These are phyloP conservation scores for Tenthredo scrophulariae DNA, from an alignment of 2,888 invertebrate genomes.

Conservation along the genomic window DNA sequence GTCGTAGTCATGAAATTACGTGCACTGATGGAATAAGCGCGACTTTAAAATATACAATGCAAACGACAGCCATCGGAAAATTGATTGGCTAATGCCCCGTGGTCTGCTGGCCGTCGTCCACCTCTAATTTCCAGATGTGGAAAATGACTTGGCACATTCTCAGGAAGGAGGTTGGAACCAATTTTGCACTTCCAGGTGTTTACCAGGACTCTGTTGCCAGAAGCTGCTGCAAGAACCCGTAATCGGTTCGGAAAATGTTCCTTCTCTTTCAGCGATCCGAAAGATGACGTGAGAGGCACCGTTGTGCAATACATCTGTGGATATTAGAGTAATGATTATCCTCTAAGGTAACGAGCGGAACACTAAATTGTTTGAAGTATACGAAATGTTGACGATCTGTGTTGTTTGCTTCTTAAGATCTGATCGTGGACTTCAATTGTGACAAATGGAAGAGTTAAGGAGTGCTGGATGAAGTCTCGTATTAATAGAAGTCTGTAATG, in stretches of 20 bases:
- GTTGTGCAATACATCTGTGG: slow-evolving; percentile 70
- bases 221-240: slow-evolving; percentile 62
- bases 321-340: slow-evolving; percentile 23
- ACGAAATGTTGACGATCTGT: not conserved
- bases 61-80: not conserved
- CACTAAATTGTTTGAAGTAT: not conserved
- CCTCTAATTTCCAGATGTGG: slow-evolving; percentile 61
- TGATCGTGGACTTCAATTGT: not conserved
- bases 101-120: not conserved
- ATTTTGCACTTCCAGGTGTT: slow-evolving; percentile 64
- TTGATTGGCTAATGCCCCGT: not conserved
- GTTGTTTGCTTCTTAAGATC: not conserved
- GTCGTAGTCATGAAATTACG: not conserved
- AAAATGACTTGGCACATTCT: slow-evolving; percentile 61
- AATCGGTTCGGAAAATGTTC: slow-evolving; percentile 65
- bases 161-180: slow-evolving; percentile 63
- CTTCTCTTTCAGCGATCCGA: slow-evolving; percentile 64
- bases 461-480: not conserved
- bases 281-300: slow-evolving; percentile 65
- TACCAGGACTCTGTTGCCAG: slow-evolving; percentile 61
- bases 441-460: not conserved
- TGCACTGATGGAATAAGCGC: not conserved
- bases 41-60: not conserved
- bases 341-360: not conserved
- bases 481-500: not conserved